Evolutionary conservation across 2,113 vertebrate species (phyloP).

Genomic region (Geococcyx californianus): DNA sequence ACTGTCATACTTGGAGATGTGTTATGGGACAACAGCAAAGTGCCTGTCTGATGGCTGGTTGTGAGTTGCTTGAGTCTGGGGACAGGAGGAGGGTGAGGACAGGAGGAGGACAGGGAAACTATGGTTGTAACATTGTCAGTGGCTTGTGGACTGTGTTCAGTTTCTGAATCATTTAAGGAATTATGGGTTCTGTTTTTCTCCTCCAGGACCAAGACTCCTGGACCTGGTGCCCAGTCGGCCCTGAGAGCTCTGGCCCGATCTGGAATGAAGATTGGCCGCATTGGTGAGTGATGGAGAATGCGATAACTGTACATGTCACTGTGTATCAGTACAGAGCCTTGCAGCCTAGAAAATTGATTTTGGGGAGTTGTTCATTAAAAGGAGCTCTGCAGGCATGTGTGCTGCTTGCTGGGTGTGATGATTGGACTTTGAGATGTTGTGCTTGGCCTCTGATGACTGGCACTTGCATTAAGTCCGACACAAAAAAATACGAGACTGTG

Average conservation of each 20-base stretch:
- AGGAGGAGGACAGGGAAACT: accelerated
- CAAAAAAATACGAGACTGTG: too few species aligned
- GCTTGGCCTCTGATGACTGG: too few species aligned
- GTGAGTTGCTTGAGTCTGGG: background rate
- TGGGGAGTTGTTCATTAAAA: background rate
- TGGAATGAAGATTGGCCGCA: slow-evolving; percentile 98
- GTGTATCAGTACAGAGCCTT: background rate
- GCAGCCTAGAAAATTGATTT: background rate
- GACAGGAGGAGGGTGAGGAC: background rate
- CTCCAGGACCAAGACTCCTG: slow-evolving; percentile 95
- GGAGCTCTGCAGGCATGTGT: background rate
- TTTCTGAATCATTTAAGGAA: background rate
- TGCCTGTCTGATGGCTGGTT: background rate
- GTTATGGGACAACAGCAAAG: background rate
- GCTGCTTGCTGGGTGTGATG: accelerated
- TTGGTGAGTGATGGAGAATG: slow-evolving; percentile 78
- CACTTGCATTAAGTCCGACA: too few species aligned
- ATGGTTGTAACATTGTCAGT: background rate
- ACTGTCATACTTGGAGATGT: background rate
- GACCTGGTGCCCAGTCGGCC: slow-evolving; percentile 96
- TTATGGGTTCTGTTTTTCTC: background rate
- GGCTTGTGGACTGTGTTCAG: background rate
- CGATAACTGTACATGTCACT: accelerated
- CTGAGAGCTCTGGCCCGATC: slow-evolving; percentile 95
- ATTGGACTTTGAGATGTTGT: background rate